Evolutionary conservation across 2,113 vertebrate species (phyloP).

Genomic region (Herpailurus yagouaroundi): DNA sequence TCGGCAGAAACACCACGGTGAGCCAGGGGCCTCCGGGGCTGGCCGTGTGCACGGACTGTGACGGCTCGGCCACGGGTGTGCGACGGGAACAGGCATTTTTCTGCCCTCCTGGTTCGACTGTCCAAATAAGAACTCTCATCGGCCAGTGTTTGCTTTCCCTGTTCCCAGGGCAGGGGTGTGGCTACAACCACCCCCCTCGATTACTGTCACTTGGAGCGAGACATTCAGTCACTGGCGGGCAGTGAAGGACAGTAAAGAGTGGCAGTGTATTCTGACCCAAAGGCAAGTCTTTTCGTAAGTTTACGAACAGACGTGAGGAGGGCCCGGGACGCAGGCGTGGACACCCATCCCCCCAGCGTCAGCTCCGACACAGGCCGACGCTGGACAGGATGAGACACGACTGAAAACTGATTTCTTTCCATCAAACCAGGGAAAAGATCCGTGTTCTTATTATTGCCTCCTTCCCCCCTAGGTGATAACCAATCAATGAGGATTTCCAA

Average conservation of each 20-base stretch:
- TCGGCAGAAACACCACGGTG: no score
- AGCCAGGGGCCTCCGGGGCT: neutral
- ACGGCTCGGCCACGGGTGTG: neutral
- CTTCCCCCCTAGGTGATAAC: neutral
- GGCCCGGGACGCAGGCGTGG: fast-evolving
- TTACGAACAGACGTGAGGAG: neutral
- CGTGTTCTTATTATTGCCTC: neutral
- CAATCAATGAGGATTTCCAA: neutral
- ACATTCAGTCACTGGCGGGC: neutral
- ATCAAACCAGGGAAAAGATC: neutral
- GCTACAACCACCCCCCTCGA: no score
- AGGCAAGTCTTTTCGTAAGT: neutral
- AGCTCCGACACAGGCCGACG: fast-evolving
- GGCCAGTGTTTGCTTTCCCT: no score
- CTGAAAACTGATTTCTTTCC: neutral
- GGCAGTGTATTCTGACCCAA: neutral
- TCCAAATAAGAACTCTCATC: neutral
- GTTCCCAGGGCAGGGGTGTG: neutral
- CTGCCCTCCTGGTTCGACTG: neutral
- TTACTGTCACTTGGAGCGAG: neutral
- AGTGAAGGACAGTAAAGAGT: neutral
- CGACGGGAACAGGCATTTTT: fast-evolving
- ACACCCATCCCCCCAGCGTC: fast-evolving
- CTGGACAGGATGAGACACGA: fast-evolving
- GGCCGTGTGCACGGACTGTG: no score